Evolutionary conservation across 2,888 invertebrate species (phyloP), one percentile per base, ranked within the genome.

Genomic region (Myopa testacea): DNA sequence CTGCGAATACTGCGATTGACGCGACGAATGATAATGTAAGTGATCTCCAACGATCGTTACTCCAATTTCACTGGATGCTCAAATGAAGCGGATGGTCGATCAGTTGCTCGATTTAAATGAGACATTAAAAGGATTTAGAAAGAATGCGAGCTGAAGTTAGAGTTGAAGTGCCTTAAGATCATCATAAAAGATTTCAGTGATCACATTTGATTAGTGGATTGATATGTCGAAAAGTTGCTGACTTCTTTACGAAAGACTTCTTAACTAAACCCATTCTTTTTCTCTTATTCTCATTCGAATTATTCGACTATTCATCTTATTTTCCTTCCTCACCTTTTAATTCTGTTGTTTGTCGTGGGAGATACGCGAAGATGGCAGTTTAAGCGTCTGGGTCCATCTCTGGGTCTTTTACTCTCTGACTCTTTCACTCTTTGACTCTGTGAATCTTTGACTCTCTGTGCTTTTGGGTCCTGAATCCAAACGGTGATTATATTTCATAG

Each of bases 401-500:
- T 26, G 26, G 7, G 10, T 45, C 10, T 45, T 45, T 45, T 1
- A 45, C 10, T 10, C 6, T 45, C 10, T 6, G 45, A 6, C 10
- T 45, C 45, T 3, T 45, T 8, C 10, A 45, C 10, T 45, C 45
- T 6, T 45, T 45, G 6, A 8, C 45, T 10, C 10, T 45, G 45
- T 6, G 10, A 8, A 0, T 45, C 10, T 45, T 45, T 45, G 45
- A 45, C 45, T 45, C 45, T 45, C 7, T 8, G 6, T 45, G 6
- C 45, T 45, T 45, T 26, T 26, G 26, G 70, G 37, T 67, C 67
- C 50, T 67, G 72, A 72, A 77, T 65, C 5, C 68, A 77, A 84
- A 83, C 83, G 83, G 81, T 83, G 86, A 86, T 86, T 86, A 84
- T 82, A 82, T 84, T 86, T 85, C 84, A 84, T 84, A 86, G 85